Base-by-base conservation (phyloP, 2,888 invertebrate species). In the Pyrrhia umbra region DNA sequence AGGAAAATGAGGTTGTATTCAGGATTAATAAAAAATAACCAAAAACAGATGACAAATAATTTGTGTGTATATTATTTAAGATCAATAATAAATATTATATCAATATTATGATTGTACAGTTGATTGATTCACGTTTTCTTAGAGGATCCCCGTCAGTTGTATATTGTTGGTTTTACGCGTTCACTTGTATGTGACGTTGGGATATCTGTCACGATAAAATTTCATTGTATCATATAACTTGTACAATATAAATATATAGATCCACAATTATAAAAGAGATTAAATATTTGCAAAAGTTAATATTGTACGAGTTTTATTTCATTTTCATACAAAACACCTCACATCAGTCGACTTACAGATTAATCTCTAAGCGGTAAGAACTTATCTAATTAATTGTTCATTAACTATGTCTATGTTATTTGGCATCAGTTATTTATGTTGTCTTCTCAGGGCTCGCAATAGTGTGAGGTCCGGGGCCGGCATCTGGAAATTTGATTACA, bases 391-490 rank as follows among this genome's bases (percentile, higher is more conserved):
- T 81, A 82, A 75, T 84, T 74, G 66, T 65, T 80, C 70, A 55
- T 65, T 78, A 69, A 69, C 74, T 87, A 86, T 50, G 68, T 70
- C 81, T 87, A 86, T 69, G 82, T 87, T 87, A 75, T 85, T 87
- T 90, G 87, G 87, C 85, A 84, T 84, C 74, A 56, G 57, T 73
- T 78, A 62, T 78, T 83, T 81, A 84, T 65, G 72, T 61, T 62
- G 74, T 62, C 61, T 68, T 77, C 65, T 88, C 85, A 45, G 83
- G 84, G 55, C 81, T 86, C 57, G 81, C 63, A 63, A 96, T 96
- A 45, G 91, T 93, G 82, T 96, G 96, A 9, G 96, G 96, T 1
- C 96, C 96, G 0, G 96, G 96, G 15, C 96, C 96, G 23, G 89
- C 89, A 68, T 95, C 95, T 94, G 90, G 13, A 16, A 88, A 88